Evolutionary conservation across 2,113 vertebrate genomes (phyloP), one percentile per base, ranked within the genome.

Genomic region (Hypocryptadius cinnamomeus): DNA sequence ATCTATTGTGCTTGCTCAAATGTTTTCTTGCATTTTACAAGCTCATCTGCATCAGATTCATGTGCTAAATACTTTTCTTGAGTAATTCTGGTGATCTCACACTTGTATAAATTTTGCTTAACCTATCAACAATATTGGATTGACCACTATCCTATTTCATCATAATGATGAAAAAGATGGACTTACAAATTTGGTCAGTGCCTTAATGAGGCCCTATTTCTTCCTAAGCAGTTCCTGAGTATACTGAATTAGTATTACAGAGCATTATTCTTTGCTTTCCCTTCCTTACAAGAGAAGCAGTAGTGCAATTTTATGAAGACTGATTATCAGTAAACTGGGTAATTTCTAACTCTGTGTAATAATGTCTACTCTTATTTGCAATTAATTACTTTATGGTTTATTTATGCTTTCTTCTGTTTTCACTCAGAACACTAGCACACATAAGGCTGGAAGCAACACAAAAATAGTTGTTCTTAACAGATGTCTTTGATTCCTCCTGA

Each of bases 141-240:
- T 77, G 20, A 51, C 50, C 28, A 33, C 18, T 78, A 21, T 10
- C 14, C 17, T 83, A 20, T 70, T 94, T 88, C 35, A 60, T 54
- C 44, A 35, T 73, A 90, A 73, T 84, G 76, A 88, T 44, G 69
- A 54, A 83, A 85, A 70, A 66, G 15, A 13, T 63, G 12, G 3
- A 15, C 27, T 79, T 54, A n/a, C 10, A 72, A 44, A 74, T 70
- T 70, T 83, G 44, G 42, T 78, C 51, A 83, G 22, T 80, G 42
- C 30, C 33, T 65, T 93, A 85, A 91, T 54, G 72, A 91, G 54
- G 24, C 42, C 56, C 24, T 42, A 73, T 86, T 93, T 88, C 60
- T 94, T 88, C 42, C 54, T 85, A 88, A 90, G 42, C 28, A 88
- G 85, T 73, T 92, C 85, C 87, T 88, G 82, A 93, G 47, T 78